Evolutionary conservation across 2,888 invertebrate genomes (phyloP).

Genomic region (Pseudoips prasinana): DNA sequence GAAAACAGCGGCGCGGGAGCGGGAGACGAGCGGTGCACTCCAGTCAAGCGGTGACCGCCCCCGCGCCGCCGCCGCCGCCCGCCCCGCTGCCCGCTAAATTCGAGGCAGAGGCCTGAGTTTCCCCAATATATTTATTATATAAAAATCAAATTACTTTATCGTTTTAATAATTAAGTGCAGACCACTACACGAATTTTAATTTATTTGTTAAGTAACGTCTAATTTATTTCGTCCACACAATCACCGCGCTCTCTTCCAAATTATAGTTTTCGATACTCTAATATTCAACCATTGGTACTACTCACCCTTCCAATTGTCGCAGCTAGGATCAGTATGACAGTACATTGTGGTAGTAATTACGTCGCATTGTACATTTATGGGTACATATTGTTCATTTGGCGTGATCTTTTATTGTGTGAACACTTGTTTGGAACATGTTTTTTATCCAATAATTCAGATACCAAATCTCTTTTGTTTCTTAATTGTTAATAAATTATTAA

Average conservation of each 20-base stretch:
- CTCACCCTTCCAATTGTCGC: conserved; percentile 57
- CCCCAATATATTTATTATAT: no score
- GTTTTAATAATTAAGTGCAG: no score
- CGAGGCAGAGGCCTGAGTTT: no score
- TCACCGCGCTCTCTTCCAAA: conserved; percentile 22
- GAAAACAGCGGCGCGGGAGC: no score
- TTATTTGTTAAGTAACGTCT: background rate
- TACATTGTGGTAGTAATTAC: conserved; percentile 72
- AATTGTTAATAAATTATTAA: background rate
- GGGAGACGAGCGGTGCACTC: no score
- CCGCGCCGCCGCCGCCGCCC: no score
- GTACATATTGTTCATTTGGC: conserved; percentile 48
- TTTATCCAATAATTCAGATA: conserved; percentile 17
- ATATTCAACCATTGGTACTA: conserved; percentile 49
- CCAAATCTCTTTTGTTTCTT: conserved; percentile 15
- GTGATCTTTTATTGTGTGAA: conserved; percentile 32
- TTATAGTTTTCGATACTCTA: conserved; percentile 10
- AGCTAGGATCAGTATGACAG: conserved; percentile 63
- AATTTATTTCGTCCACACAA: background rate
- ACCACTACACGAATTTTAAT: no score
- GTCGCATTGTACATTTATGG: conserved; percentile 68
- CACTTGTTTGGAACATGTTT: conserved; percentile 38
- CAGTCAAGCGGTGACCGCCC: no score
- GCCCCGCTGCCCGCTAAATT: no score
- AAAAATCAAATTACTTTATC: no score